Evolutionary conservation across 2,113 vertebrate genomes (phyloP), one percentile per base, ranked within the genome.

Genomic region (Anarrhichthys ocellatus): DNA sequence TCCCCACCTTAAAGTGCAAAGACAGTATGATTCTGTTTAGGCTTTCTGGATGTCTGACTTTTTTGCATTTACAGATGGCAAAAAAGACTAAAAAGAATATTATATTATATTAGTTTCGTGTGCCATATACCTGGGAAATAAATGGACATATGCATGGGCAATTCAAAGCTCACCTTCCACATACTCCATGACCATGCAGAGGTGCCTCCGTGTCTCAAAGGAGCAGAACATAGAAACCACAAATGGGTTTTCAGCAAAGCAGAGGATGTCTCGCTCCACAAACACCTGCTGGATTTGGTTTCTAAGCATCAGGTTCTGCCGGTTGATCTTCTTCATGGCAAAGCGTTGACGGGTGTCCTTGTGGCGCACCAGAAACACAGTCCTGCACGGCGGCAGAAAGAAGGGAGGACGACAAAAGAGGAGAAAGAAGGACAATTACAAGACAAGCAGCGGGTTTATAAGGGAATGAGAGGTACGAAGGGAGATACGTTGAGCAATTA

Each of bases 251-350:
- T 99, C 98, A 0, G 98, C 98, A 0, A 99, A 99, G 17, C 98
- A 99, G 42, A 99, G 96, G 91, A 99, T 99, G 94, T 99, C 98
- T 0, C 98, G 95, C 91, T 99, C 98, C 84, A 99, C 97, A 0
- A 99, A 99, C 71, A 97, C 97, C 92, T 99, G 98, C 93, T 99
- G 97, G 93, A 99, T 97, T 93, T 99, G 97, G 94, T 99, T 99
- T 65, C 98, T 95, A 65, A 99, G 95, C 14, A 98, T 96, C 83
- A 99, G 92, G 92, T 99, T 99, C 91, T 99, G 98, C 80, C 97
- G 96, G 92, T 99, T 99, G 90, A 99, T 98, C 87, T 99, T 99
- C 93, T 99, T 99, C 95, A 99, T 96, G 86, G 98, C 98, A 0
- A 99, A 99, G 34, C 98, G 96, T 80, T 98, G 98, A 22, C 96